Evolutionary conservation across 2,113 vertebrate species (phyloP), one percentile per base, ranked within the genome.

Genomic region (Henicopernis longicauda): DNA sequence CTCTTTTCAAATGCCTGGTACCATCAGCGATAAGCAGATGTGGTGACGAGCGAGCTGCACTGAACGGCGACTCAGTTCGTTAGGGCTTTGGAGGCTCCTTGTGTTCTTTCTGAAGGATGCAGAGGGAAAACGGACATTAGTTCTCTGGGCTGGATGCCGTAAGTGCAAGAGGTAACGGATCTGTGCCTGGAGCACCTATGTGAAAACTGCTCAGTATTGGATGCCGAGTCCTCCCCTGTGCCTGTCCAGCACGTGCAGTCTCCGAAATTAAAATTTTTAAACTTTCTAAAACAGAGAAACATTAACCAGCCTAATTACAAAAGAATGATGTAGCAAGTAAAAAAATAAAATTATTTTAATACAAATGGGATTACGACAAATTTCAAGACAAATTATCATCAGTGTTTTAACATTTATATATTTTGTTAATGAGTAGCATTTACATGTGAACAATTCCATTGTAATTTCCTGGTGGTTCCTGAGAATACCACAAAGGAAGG

Each of bases 311-410:
- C 65, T 55, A 18, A 27, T 55, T 21, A 62, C 29, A 62, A 49
- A 84, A 59, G 8, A 27, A 76, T 7, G 18, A n/a, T 19, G 32
- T 59, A 44, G 8, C 72, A 38, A 72, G 36, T 92, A 36, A 81
- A 92, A 96, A 93, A 73, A 50, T 27, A 61, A 7, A 65, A 61
- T 63, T 34, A 66, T 50, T 96, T 97, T 96, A 95, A 95, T 95
- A 62, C 44, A 31, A 45, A 55, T 12, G 8, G 8, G 9, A 78
- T 88, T 18, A 47, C 77, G 89, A 78, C 15, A 76, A 58, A 70
- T n/a, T 69, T 58, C 27, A 74, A 86, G 57, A 84, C 86, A 40
- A 74, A 61, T 20, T 22, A 45, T n/a, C 34, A 70, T 22, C 52
- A 5, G 5, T 26, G 44, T 22, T 89, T 36, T 27, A 52, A 44